Evolutionary conservation across 1,140 invertebrate genomes (phyloP), one percentile per base, ranked within the genome.

Genomic region (Bombus haemorrhoidalis): DNA sequence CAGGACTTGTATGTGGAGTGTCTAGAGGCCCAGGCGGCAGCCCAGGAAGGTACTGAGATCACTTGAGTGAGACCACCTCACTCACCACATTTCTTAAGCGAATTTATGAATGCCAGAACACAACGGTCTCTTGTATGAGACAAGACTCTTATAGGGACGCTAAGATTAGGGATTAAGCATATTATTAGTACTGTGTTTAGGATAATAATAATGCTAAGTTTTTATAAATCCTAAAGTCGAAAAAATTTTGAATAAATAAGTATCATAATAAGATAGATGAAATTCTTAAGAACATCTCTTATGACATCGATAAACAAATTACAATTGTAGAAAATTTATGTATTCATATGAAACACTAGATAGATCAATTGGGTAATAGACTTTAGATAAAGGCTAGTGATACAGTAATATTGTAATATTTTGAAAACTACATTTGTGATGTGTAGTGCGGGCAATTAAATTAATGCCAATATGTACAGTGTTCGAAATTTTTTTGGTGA

Each of bases 1-100:
- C 95, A 96, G 93, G 95, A 96, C 83, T 94, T 95, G 79, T 96
- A 96, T 93, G 91, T 96, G 91, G 95, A 96, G 87, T 93, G 91
- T 87, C 93, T 96, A 91, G 95, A 96, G 92, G 91, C 94, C 77
- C 95, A 95, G 87, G 91, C 93, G 88, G 91, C 95, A 93, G 91
- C 94, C 91, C 94, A 95, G 92, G 95, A 95, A 95, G 95, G 95
- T 95, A 95, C 93, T 94, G 92, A 95, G 93, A 94, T 94, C 92
- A 93, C 91, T 92, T 90, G 93, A 93, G 91, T 91, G 93, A 94
- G 92, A 89, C 83, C 91, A 90, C 87, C 91, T 94, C 91, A 91
- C 92, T 91, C 91, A 84, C 91, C 92, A 93, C 92, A 93, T 93
- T 93, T 94, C 93, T 92, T 93, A 93, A 91, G 90, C 93, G 91